Evolutionary conservation across 2,797 vertebrate genomes (phyloP).

Genomic region (Amblyopsis hoosieri): DNA sequence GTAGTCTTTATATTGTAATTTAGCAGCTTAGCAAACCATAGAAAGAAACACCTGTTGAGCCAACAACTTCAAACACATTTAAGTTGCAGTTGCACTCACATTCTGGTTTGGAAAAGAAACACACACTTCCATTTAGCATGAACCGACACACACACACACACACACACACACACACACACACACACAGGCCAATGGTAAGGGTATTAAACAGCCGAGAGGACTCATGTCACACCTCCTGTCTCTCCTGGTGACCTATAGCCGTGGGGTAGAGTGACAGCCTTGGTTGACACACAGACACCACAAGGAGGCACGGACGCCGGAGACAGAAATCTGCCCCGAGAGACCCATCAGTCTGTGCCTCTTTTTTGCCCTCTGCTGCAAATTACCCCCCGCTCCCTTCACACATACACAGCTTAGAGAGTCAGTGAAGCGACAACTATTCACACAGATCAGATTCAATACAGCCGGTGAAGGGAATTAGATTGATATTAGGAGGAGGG

Average conservation of each 20-base stretch:
- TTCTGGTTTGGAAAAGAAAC: slow-evolving; percentile 41
- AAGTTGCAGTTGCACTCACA: slow-evolving; percentile 33
- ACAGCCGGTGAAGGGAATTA: slow-evolving; percentile 28
- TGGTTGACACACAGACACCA: slow-evolving; percentile 65
- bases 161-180: too few species aligned
- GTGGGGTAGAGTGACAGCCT: slow-evolving; percentile 63
- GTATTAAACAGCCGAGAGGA: too few species aligned
- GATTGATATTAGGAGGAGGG: slow-evolving; percentile 34
- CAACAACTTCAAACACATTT: slow-evolving; percentile 51
- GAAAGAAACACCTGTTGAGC: slow-evolving; percentile 34
- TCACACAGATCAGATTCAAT: slow-evolving; percentile 43
- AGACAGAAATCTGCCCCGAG: slow-evolving; percentile 66
- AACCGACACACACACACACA: too few species aligned
- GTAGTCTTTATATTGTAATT: slow-evolving; percentile 42
- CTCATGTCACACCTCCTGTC: too few species aligned
- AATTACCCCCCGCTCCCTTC: slow-evolving; percentile 49
- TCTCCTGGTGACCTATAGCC: too few species aligned
- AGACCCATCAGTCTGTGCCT: slow-evolving; percentile 67
- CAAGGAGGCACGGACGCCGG: slow-evolving; percentile 61
- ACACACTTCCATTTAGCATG: slow-evolving; percentile 7
- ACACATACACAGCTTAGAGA: slow-evolving; percentile 42
- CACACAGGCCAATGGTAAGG: too few species aligned
- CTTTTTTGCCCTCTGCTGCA: slow-evolving; percentile 58
- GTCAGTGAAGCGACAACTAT: slow-evolving; percentile 12
- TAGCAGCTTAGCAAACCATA: slow-evolving; percentile 50